phyloP scores from a whole-genome alignment of 2,113 vertebrate genomes.

The Bubalus kerabau region DNA sequence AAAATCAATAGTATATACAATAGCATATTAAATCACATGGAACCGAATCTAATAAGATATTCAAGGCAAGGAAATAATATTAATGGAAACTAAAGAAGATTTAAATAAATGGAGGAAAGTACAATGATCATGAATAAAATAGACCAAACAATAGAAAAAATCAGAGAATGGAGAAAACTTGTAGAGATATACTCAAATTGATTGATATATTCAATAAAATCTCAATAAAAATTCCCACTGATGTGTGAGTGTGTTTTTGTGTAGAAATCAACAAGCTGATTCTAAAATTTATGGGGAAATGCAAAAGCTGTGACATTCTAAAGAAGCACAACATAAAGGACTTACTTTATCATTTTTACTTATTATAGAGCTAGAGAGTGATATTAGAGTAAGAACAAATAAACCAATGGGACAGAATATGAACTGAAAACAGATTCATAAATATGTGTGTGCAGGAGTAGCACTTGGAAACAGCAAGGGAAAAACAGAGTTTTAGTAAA shows the following conservation, averaged over 20 bases:
- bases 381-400: background rate
- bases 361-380: background rate
- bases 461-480: background rate
- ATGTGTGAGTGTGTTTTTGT: background rate
- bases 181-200: background rate
- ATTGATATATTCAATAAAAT: constrained; percentile 7
- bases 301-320: background rate
- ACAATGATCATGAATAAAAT: background rate
- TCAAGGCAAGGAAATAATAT: background rate
- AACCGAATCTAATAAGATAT: background rate
- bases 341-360: background rate
- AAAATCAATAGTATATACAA: background rate
- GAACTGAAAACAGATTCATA: background rate
- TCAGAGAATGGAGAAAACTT: background rate
- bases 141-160: background rate
- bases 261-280: background rate
- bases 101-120: background rate
- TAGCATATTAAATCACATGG: background rate
- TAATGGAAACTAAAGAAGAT: background rate
- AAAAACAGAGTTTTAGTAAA: background rate
- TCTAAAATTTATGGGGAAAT: background rate
- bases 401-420: background rate
- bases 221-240: background rate
- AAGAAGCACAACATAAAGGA: background rate
- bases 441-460: background rate